Conservation (phyloP, 2,797 vertebrate species). For the Choloepus didactylus region DNA sequence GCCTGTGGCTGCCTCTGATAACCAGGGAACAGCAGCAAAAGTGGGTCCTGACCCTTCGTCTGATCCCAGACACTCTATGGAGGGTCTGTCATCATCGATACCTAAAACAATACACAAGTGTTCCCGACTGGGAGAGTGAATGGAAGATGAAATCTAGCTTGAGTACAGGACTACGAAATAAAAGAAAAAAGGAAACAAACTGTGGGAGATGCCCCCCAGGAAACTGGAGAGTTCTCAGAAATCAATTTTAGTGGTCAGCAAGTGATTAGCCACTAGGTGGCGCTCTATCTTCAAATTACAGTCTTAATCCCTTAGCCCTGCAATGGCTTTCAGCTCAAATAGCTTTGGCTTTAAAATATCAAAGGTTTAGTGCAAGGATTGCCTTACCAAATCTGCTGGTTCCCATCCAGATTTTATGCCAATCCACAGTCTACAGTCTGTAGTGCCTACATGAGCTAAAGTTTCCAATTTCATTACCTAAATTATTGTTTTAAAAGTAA, state of each 20-base stretch:
- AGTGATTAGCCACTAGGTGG: conserved; percentile 52
- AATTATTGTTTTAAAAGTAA: background rate
- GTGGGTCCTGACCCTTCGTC: background rate
- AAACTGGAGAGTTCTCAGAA: background rate
- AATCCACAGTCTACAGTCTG: background rate
- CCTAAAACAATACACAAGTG: background rate
- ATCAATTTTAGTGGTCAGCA: background rate
- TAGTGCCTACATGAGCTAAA: background rate
- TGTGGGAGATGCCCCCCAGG: background rate
- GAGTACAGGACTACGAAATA: background rate
- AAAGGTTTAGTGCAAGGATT: background rate
- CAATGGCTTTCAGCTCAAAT: background rate
- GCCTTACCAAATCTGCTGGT: background rate
- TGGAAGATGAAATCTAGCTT: background rate
- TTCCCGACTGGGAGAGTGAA: background rate
- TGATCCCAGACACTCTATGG: no score
- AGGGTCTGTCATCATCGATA: background rate
- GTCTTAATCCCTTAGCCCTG: no score
- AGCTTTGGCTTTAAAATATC: background rate
- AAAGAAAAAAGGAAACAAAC: background rate
- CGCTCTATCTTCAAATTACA: conserved; percentile 45
- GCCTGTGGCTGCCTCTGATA: background rate
- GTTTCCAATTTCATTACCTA: background rate
- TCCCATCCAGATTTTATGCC: background rate
- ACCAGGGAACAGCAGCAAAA: no score